Percentiles rank a stretch among this genome's conserved stretches.
Conservation (phyloP, 2,113 vertebrate species). For the Sturnus vulgaris region DNA sequence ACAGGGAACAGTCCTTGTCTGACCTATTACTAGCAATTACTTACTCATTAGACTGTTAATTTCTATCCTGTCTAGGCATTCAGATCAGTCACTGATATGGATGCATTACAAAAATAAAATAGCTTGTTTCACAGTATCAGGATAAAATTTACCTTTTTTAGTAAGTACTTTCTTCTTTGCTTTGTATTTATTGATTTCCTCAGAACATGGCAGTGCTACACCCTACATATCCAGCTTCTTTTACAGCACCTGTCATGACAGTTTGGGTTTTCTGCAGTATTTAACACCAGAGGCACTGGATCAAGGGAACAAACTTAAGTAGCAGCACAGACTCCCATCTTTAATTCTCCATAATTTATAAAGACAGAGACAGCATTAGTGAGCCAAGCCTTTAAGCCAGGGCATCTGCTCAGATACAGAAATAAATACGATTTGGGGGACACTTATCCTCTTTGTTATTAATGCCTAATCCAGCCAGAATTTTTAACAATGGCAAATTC, state of each 20-base stretch:
- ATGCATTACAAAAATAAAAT: neutral
- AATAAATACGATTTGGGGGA: constrained; percentile 56
- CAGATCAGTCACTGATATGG: rapidly evolving
- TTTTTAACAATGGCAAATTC: neutral
- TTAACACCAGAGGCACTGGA: neutral
- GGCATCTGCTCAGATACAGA: constrained; percentile 63
- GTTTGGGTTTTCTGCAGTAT: neutral
- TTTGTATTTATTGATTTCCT: neutral
- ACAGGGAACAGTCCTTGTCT: neutral
- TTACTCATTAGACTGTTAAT: neutral
- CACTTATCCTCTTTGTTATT: constrained; percentile 38
- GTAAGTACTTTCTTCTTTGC: neutral
- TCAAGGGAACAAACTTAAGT: neutral
- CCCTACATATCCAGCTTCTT: neutral
- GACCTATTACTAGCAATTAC: neutral
- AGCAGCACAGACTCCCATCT: neutral
- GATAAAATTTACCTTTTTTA: neutral
- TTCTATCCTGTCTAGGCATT: neutral
- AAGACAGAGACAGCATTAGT: constrained; percentile 48
- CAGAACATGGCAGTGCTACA: neutral
- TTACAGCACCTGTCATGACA: neutral
- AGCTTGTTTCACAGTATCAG: neutral
- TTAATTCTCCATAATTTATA: constrained; percentile 13
- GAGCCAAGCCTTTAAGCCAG: constrained; percentile 49
- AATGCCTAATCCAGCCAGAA: constrained; percentile 40